Percentiles rank a stretch among this genome's conserved stretches.
Conservation (phyloP, 2,797 vertebrate genomes). For the Muscicapa comitata region DNA sequence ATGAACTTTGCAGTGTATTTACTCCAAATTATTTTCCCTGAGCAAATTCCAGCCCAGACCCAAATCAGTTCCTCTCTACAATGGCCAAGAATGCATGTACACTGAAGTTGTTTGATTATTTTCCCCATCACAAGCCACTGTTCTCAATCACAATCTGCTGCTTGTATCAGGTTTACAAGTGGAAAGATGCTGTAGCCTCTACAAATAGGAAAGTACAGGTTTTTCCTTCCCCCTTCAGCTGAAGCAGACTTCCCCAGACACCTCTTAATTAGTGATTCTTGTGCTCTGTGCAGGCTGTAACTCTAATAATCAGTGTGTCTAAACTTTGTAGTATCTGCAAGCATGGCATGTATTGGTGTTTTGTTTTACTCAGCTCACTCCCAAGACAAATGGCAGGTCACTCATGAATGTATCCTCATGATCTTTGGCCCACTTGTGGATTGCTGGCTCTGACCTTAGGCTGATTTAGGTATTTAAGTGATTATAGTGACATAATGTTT, state of each 20-base stretch:
- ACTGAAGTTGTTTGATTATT: neutral
- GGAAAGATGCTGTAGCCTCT: neutral
- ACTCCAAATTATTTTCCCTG: neutral
- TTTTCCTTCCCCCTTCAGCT: neutral
- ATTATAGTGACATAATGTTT: neutral
- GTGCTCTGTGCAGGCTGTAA: neutral
- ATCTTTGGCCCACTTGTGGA: neutral
- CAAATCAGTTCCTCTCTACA: neutral
- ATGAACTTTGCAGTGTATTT: neutral
- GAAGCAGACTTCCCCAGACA: neutral
- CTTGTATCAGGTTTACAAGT: neutral
- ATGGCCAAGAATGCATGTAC: fast-evolving
- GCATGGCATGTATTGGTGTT: neutral
- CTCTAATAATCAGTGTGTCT: neutral
- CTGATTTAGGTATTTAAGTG: neutral
- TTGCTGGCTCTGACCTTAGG: neutral
- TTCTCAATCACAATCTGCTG: neutral
- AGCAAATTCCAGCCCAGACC: neutral
- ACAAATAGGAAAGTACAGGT: neutral
- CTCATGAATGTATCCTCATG: neutral
- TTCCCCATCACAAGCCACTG: neutral
- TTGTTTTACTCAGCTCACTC: neutral
- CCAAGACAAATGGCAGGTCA: neutral
- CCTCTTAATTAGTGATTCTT: neutral
- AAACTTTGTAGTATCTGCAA: neutral